phyloP scores from a whole-genome alignment of 2,797 vertebrate species.

The Sarcoramphus papa region DNA sequence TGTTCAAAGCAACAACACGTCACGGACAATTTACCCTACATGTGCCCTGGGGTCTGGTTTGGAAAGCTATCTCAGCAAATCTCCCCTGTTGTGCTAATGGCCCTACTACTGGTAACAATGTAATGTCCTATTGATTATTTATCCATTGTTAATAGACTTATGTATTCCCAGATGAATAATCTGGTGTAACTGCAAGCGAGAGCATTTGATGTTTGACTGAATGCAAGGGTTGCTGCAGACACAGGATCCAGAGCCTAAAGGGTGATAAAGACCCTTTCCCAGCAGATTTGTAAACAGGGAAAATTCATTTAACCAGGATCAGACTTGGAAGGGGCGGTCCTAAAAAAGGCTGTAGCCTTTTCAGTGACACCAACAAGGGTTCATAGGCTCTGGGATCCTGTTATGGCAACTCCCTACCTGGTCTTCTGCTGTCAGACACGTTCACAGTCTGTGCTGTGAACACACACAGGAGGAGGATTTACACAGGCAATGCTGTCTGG shows the following conservation, averaged over 20 bases:
- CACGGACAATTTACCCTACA: background rate
- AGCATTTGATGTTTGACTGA: background rate
- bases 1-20: background rate
- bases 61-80: background rate
- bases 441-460: background rate
- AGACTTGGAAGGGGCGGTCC: background rate
- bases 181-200: background rate
- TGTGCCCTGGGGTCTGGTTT: background rate
- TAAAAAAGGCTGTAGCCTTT: background rate
- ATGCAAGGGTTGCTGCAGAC: background rate
- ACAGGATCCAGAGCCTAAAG: background rate
- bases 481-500: background rate
- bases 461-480: background rate
- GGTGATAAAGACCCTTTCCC: background rate
- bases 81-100: background rate
- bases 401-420: background rate
- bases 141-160: background rate
- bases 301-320: background rate
- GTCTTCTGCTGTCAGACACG: background rate
- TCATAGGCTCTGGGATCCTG: background rate
- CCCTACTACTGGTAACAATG: background rate
- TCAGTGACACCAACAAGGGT: background rate
- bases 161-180: background rate
- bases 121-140: conserved; percentile 27
- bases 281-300: background rate